Percentiles rank a stretch among this genome's conserved stretches.
These are phyloP conservation scores for Bucorvus abyssinicus DNA, from an alignment of 2,797 vertebrate genomes.

Conservation along the genomic window DNA sequence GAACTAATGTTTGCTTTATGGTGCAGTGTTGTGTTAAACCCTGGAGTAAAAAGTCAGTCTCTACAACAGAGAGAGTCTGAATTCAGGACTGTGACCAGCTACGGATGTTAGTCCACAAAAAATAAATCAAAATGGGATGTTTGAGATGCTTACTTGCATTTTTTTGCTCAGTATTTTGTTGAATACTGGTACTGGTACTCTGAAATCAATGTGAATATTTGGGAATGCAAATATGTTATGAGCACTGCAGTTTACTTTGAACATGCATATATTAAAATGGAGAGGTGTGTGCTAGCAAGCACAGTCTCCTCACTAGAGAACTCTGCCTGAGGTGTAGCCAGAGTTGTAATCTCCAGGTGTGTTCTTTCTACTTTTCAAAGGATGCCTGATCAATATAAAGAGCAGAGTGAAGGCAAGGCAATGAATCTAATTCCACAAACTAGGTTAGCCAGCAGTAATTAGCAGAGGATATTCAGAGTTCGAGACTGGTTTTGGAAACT, in stretches of 20 bases:
- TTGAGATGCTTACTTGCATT: not conserved
- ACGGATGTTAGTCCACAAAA: not conserved
- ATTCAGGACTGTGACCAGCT: not conserved
- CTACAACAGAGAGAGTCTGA: not conserved
- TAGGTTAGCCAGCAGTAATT: not conserved
- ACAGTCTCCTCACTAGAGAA: not conserved
- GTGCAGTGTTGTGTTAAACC: not conserved
- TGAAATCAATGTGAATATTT: constrained; percentile 18
- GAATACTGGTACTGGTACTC: not conserved
- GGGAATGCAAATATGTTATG: not conserved
- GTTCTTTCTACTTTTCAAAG: constrained; percentile 5
- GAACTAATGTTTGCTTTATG: not conserved
- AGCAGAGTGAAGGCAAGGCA: not conserved
- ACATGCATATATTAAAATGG: not conserved
- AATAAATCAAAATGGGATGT: not conserved
- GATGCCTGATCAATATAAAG: not conserved
- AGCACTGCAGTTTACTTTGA: not conserved
- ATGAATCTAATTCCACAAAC: not conserved
- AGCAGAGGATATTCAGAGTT: not conserved
- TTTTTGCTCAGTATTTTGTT: not conserved
- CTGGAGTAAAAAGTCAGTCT: not conserved
- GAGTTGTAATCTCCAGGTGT: not conserved
- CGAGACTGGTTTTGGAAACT: not conserved
- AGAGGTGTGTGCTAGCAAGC: not conserved
- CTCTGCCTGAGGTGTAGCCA: not conserved